Evolutionary conservation across 2,797 vertebrate genomes (phyloP).

Genomic region (Erethizon dorsatum): DNA sequence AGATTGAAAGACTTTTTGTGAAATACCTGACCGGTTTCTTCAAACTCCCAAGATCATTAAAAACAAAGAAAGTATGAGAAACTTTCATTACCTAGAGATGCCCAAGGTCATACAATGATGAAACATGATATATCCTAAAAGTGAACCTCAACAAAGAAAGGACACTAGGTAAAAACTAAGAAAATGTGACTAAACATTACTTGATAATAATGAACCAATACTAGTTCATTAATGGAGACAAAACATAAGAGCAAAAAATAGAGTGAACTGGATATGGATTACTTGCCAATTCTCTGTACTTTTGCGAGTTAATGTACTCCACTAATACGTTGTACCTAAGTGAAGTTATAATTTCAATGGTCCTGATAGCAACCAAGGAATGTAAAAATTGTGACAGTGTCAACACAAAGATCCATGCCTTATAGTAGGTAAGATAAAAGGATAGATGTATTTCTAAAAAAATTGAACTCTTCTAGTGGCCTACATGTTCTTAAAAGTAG

Average conservation of each 20-base stretch:
- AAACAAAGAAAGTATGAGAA: constrained; percentile 3
- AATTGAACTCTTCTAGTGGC: not conserved
- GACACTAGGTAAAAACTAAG: not conserved
- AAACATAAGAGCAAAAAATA: not conserved
- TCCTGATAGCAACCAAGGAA: constrained; percentile 40
- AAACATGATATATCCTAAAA: not conserved
- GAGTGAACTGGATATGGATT: too few species aligned
- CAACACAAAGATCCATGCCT: not conserved
- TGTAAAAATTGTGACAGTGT: not conserved
- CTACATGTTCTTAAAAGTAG: not conserved
- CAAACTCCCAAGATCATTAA: not conserved
- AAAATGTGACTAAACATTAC: not conserved
- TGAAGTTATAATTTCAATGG: not conserved
- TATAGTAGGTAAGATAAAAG: not conserved
- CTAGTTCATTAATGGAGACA: not conserved
- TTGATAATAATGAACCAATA: not conserved
- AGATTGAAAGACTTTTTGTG: not conserved
- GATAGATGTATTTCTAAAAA: not conserved
- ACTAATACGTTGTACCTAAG: constrained; percentile 17
- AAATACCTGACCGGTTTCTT: not conserved
- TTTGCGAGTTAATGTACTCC: constrained; percentile 19
- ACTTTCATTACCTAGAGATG: not conserved
- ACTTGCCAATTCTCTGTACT: not conserved
- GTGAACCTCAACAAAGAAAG: not conserved
- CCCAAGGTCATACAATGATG: not conserved